Evolutionary conservation across 35 echinoderm and acorn worm species (phyloP).

Genomic region (Patiria miniata): DNA sequence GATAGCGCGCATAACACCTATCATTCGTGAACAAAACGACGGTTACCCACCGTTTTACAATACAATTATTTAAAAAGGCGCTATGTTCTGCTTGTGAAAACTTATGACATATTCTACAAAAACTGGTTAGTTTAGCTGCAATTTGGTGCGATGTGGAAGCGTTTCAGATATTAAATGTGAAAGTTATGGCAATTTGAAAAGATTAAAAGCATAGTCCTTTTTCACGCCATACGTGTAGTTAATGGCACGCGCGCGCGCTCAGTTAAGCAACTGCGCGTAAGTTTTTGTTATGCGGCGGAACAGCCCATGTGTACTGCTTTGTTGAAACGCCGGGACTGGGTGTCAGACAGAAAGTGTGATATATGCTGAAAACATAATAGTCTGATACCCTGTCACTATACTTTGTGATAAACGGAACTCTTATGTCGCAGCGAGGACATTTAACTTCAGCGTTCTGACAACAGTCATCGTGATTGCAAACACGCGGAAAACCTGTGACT

Average conservation of each 20-base stretch:
- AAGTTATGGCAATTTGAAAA: background rate
- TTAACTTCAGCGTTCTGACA: too few species aligned
- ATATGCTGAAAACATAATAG: too few species aligned
- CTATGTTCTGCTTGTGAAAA: background rate
- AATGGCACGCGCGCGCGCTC: background rate
- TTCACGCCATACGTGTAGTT: background rate
- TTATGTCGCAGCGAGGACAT: too few species aligned
- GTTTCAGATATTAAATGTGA: background rate
- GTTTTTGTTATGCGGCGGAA: background rate
- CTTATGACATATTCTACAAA: background rate
- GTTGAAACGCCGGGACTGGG: too few species aligned
- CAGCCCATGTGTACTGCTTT: too few species aligned
- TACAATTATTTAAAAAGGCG: background rate
- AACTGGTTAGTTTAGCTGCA: background rate
- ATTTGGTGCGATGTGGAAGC: background rate
- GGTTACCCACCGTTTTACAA: background rate
- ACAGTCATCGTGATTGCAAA: too few species aligned
- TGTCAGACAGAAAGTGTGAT: too few species aligned
- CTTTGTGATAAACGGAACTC: too few species aligned
- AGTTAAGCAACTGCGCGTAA: background rate
- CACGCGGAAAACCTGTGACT: too few species aligned
- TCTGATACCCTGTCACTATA: too few species aligned
- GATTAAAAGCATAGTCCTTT: background rate
- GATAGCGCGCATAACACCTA: background rate
- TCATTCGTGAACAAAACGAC: background rate